phyloP scores from a whole-genome alignment of 2,113 vertebrate species.

The Monarcha castaneiventris region DNA sequence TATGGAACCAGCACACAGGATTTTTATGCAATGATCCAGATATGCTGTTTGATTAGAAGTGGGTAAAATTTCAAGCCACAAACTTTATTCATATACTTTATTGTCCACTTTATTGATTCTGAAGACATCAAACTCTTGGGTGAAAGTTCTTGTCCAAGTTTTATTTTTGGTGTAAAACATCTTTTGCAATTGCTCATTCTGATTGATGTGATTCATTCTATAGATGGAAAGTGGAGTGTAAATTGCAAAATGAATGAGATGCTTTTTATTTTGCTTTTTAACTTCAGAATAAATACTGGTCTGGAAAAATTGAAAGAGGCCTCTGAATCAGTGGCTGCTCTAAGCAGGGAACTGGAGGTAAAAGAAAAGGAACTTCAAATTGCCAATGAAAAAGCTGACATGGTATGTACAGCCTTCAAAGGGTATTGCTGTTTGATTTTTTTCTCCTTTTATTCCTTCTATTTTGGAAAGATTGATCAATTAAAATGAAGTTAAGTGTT shows the following conservation, averaged over 20 bases:
- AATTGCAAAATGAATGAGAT: neutral
- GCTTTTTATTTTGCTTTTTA: neutral
- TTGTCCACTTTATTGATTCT: neutral
- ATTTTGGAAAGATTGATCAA: neutral
- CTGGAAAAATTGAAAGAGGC: slow-evolving; percentile 94
- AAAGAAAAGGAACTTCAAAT: slow-evolving; percentile 92
- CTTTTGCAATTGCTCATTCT: neutral
- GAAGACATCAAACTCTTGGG: neutral
- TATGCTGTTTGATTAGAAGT: neutral
- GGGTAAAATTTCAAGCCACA: neutral
- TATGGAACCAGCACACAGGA: neutral
- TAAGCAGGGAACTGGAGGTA: slow-evolving; percentile 89
- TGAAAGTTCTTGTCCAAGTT: neutral
- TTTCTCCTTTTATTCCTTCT: neutral
- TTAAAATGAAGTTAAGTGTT: neutral
- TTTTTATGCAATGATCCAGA: neutral
- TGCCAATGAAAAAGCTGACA: slow-evolving; percentile 92
- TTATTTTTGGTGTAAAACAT: neutral
- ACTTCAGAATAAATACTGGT: slow-evolving; percentile 89
- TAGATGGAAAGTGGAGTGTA: neutral
- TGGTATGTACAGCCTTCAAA: slow-evolving; percentile 67
- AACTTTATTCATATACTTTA: neutral
- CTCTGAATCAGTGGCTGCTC: slow-evolving; percentile 86
- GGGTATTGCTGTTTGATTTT: neutral
- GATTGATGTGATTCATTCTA: neutral